Percentiles rank a stretch among this genome's conserved stretches.
phyloP scores from a whole-genome alignment of 2,113 vertebrate genomes.

The Bubo scandiacus region DNA sequence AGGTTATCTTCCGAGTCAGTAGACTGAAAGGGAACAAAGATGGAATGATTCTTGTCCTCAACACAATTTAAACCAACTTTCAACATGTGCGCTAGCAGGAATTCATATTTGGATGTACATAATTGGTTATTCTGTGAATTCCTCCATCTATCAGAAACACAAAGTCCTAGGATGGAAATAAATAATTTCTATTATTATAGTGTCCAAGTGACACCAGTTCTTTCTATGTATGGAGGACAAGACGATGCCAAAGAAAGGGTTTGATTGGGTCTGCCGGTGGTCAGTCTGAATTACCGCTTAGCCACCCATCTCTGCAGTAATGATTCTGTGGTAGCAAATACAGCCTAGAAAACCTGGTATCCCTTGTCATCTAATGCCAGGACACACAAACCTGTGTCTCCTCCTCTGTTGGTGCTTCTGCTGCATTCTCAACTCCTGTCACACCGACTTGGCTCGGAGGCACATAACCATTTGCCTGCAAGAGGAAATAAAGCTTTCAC shows the following conservation, averaged over 20 bases:
- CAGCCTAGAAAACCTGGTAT: background rate
- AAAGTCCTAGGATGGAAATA: background rate
- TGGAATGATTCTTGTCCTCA: background rate
- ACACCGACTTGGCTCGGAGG: slow-evolving; percentile 61
- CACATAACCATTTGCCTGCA: slow-evolving; percentile 70
- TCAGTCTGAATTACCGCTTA: background rate
- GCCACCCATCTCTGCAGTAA: background rate
- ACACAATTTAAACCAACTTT: background rate
- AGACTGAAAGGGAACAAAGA: slow-evolving; percentile 69
- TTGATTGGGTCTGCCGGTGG: accelerated
- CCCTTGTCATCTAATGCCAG: background rate
- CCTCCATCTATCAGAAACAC: background rate
- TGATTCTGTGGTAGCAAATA: background rate
- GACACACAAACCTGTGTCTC: slow-evolving; percentile 78
- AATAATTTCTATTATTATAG: background rate
- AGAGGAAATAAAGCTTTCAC: slow-evolving; percentile 4
- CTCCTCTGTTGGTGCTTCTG: slow-evolving; percentile 71
- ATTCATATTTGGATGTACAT: background rate
- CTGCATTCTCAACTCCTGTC: slow-evolving; percentile 60
- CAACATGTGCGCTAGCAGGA: background rate
- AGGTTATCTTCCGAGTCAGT: slow-evolving; percentile 83
- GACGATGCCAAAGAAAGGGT: background rate
- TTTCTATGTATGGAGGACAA: background rate
- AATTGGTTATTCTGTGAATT: background rate
- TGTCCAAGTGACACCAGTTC: background rate